Evolutionary conservation across 2,888 invertebrate genomes (phyloP), one percentile per base, ranked within the genome.

Genomic region (Chymomyza caudatula): DNA sequence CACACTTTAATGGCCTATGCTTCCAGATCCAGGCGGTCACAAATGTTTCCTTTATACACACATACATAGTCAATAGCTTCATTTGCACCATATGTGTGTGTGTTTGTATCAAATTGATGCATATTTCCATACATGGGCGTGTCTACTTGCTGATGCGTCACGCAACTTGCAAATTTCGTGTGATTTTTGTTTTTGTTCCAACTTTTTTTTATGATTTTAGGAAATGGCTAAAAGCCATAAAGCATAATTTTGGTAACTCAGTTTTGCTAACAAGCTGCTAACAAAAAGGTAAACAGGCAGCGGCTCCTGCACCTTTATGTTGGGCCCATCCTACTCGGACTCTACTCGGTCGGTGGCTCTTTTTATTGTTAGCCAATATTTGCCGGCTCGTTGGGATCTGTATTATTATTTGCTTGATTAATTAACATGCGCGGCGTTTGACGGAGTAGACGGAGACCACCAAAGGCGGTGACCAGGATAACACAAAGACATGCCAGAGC

Each of bases 371-470:
- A 67, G 70, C 82, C 79, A 85, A 85, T 85, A 81, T 78, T 85
- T 81, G 77, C 63, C 60, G 67, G 55, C 56, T 58, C 65, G 68
- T 76, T 73, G 65, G n/a, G 51, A 19, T 47, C 47, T 63, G 63
- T 71, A 67, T 78, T 82, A 76, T 76, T 85, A 79, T 85, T 85
- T 84, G 79, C 70, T 74, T 85, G 86, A 85, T 85, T 85, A 85
- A 85, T 85, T 85, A 85, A 81, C 87, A 84, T 77, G 77, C 77
- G 60, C 69, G 49, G 57, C 56, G 72, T 51, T 43, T 52, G 57
- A 59, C 64, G 42, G 53, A n/a, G 23, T 17, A 22, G 29, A 42
- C 15, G 19, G 20, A 20, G 84, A 85, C 85, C 87, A 85, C 87
- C 85, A 71, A 71, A 77, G 74, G 69, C 58, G 57, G 70, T 66